These are phyloP conservation scores for Tetrao urogallus DNA, from an alignment of 2,113 vertebrate genomes.

Conservation along the genomic window DNA sequence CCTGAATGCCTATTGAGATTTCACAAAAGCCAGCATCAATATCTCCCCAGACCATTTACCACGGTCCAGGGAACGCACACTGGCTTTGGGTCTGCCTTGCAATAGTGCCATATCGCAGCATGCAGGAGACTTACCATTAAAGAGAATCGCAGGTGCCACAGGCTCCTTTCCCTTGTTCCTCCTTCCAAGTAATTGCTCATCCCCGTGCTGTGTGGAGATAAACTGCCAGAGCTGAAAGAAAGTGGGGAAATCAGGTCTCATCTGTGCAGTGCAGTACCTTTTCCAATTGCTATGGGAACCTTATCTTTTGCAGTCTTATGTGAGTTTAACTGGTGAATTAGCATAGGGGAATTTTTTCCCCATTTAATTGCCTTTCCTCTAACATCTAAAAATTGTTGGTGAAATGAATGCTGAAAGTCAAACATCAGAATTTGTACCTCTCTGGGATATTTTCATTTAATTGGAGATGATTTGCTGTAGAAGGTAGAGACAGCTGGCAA, in stretches of 20 bases:
- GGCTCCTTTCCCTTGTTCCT: conserved; percentile 7
- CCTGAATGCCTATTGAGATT: not conserved
- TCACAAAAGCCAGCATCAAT: not conserved
- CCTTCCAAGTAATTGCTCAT: conserved; percentile 48
- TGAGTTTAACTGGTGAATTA: conserved; percentile 32
- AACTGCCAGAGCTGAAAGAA: not conserved
- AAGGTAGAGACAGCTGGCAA: not conserved
- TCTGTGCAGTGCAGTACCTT: not conserved
- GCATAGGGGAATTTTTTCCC: not conserved
- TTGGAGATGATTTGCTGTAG: not conserved
- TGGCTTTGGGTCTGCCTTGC: not conserved
- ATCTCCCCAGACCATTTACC: not conserved
- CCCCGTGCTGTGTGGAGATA: conserved; percentile 41
- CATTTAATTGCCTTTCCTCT: conserved; percentile 29
- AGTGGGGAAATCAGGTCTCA: not conserved
- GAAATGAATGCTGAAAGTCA: not conserved
- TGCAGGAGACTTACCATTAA: not conserved
- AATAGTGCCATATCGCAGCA: not conserved
- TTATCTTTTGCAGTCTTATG: conserved; percentile 37
- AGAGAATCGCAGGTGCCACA: conserved; percentile 15
- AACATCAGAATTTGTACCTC: not conserved
- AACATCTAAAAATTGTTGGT: not conserved
- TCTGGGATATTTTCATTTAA: not conserved
- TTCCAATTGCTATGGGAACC: conserved; percentile 60
- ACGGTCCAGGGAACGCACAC: fast-evolving